phyloP scores from a whole-genome alignment of 2,888 invertebrate species.

The Euzophera pinguis region DNA sequence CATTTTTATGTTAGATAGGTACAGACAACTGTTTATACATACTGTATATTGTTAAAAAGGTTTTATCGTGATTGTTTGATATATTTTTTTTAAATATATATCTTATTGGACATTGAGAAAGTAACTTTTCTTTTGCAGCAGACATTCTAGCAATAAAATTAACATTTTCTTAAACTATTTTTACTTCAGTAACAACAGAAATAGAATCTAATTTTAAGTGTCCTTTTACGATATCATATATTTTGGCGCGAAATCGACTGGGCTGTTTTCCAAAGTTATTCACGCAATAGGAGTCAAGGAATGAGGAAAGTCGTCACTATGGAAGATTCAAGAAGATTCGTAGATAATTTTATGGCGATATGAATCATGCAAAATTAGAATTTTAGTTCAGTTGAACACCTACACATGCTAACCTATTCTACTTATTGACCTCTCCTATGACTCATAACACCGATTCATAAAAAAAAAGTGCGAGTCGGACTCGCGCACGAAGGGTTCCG shows the following conservation, averaged over 20 bases:
- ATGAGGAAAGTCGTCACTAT: neutral
- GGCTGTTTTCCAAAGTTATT: conserved; percentile 3
- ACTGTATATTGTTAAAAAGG: no score
- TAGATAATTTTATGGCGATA: neutral
- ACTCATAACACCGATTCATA: no score
- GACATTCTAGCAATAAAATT: no score
- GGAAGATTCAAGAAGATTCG: neutral
- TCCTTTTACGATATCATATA: neutral
- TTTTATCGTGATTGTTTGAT: no score
- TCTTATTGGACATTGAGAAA: no score
- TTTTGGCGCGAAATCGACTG: conserved; percentile 14
- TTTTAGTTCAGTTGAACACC: neutral
- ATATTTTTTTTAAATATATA: no score
- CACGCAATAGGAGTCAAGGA: neutral
- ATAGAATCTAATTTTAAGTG: neutral
- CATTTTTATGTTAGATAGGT: neutral
- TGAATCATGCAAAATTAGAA: neutral
- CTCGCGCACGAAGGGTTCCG: no score
- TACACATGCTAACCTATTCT: no score
- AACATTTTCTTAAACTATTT: no score
- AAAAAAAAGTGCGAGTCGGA: no score
- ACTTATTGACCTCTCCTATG: neutral
- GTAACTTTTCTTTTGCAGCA: no score
- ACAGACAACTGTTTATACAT: neutral
- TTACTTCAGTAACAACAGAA: no score